A percentile compares a stretch with the other conserved stretches of the same genome.
Evolutionary conservation across 2,113 vertebrate species (phyloP).

Genomic region (Porphyrio hochstetteri): DNA sequence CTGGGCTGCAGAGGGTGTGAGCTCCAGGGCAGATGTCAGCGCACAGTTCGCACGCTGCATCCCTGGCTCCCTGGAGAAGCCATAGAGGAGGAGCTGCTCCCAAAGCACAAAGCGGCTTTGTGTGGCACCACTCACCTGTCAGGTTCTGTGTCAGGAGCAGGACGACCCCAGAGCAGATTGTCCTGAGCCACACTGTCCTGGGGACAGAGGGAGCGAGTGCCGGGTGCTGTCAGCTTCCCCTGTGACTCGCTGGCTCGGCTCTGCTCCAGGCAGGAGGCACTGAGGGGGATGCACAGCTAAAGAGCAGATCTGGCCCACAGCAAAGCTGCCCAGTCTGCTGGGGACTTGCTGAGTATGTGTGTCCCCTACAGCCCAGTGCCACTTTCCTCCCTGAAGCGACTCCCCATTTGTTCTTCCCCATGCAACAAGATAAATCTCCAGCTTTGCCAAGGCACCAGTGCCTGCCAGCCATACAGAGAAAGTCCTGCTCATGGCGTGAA

Average conservation of each 20-base stretch:
- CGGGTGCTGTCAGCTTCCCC: not conserved
- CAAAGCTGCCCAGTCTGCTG: not conserved
- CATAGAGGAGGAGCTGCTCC: not conserved
- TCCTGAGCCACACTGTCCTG: not conserved
- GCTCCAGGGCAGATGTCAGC: not conserved
- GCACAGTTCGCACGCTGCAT: rapidly evolving
- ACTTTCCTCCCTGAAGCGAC: not conserved
- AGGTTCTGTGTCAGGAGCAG: not conserved
- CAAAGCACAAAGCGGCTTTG: not conserved
- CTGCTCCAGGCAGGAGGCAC: not conserved
- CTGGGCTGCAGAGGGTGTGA: not conserved
- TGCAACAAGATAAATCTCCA: not conserved
- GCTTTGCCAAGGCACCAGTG: not conserved
- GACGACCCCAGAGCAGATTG: not conserved
- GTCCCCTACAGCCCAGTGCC: not conserved
- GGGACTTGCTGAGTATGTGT: not conserved
- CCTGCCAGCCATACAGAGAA: not conserved
- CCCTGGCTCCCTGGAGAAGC: not conserved
- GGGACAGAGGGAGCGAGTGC: not conserved
- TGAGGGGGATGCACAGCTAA: rapidly evolving
- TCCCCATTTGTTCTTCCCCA: not conserved
- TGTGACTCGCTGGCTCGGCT: not conserved
- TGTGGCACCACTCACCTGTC: not conserved
- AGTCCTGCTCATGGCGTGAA: not conserved
- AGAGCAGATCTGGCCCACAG: not conserved